These are phyloP conservation scores for Euwallacea similis DNA, from an alignment of 1,140 invertebrate species.

Conservation along the genomic window DNA sequence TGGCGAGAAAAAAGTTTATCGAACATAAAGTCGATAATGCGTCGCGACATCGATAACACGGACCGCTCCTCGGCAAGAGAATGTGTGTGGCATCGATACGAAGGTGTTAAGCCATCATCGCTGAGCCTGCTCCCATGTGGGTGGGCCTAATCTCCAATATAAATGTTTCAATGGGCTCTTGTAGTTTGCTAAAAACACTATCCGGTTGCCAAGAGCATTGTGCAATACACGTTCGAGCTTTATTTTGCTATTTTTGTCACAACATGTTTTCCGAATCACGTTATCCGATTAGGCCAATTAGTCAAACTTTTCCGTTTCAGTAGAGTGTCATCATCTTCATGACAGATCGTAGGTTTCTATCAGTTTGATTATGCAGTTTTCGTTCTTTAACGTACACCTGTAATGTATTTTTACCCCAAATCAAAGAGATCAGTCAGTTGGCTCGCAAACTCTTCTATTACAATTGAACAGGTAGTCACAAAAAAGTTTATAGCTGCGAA, in stretches of 20 bases:
- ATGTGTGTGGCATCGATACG: slow-evolving; percentile 33
- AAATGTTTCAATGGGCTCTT: slow-evolving; percentile 39
- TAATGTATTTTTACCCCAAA: no score
- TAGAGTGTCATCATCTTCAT: no score
- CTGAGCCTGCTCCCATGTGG: slow-evolving; percentile 25
- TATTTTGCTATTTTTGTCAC: slow-evolving; percentile 28
- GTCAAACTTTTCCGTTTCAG: background rate
- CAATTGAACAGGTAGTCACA: no score
- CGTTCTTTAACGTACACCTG: no score
- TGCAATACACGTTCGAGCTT: slow-evolving; percentile 23
- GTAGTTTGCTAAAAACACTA: slow-evolving; percentile 30
- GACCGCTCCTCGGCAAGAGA: background rate
- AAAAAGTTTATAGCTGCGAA: no score
- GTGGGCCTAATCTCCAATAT: slow-evolving; percentile 39
- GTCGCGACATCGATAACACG: no score
- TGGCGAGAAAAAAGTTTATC: no score
- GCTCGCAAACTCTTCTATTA: no score
- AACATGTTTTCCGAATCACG: background rate
- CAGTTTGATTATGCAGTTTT: no score
- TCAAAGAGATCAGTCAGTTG: no score
- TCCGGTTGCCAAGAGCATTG: slow-evolving; percentile 30
- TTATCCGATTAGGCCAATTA: background rate
- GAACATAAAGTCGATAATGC: no score
- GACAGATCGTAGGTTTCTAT: no score
- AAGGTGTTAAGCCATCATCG: slow-evolving; percentile 41